Conservation (phyloP, 2,113 vertebrate species). For the Albula goreensis region DNA sequence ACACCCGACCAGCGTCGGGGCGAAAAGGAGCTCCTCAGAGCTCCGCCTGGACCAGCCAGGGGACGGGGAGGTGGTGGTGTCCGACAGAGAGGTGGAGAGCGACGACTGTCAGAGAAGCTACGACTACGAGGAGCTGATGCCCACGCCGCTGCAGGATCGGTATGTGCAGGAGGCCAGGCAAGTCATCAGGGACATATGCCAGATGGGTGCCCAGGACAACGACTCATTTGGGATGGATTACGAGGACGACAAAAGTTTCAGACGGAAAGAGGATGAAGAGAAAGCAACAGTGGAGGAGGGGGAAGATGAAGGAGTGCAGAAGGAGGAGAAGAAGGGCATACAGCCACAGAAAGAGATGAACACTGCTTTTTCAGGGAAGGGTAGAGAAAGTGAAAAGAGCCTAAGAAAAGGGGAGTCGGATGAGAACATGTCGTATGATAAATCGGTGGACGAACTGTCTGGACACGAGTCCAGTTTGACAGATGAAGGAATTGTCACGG, state of each 20-base stretch:
- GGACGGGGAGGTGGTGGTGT: slow-evolving; percentile 57
- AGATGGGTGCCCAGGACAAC: slow-evolving; percentile 81
- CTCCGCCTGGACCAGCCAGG: slow-evolving; percentile 73
- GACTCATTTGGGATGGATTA: slow-evolving; percentile 51
- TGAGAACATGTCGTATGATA: slow-evolving; percentile 67
- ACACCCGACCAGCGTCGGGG: slow-evolving; percentile 56
- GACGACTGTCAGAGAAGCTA: slow-evolving; percentile 60
- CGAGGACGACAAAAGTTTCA: slow-evolving; percentile 65
- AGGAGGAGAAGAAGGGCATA: slow-evolving; percentile 41
- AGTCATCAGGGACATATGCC: slow-evolving; percentile 93
- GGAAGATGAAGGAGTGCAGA: slow-evolving; percentile 22
- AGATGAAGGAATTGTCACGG: slow-evolving; percentile 94
- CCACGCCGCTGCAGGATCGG: slow-evolving; percentile 80
- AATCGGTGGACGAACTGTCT: slow-evolving; percentile 84
- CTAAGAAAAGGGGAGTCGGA: slow-evolving; percentile 64
- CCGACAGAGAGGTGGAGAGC: slow-evolving; percentile 66
- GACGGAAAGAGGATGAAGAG: slow-evolving; percentile 32
- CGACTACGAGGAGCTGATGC: slow-evolving; percentile 71
- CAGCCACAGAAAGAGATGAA: slow-evolving; percentile 35
- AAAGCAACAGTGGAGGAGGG: slow-evolving; percentile 25
- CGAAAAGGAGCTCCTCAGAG: slow-evolving; percentile 87
- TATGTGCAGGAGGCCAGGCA: slow-evolving; percentile 91
- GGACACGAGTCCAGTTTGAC: slow-evolving; percentile 89
- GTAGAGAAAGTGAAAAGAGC: slow-evolving; percentile 28
- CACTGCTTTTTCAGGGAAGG: background rate